Percentiles rank a stretch among this genome's conserved stretches.
These are phyloP conservation scores for Hyposmocoma kahamanoa DNA, from an alignment of 1,140 invertebrate species.

Conservation along the genomic window DNA sequence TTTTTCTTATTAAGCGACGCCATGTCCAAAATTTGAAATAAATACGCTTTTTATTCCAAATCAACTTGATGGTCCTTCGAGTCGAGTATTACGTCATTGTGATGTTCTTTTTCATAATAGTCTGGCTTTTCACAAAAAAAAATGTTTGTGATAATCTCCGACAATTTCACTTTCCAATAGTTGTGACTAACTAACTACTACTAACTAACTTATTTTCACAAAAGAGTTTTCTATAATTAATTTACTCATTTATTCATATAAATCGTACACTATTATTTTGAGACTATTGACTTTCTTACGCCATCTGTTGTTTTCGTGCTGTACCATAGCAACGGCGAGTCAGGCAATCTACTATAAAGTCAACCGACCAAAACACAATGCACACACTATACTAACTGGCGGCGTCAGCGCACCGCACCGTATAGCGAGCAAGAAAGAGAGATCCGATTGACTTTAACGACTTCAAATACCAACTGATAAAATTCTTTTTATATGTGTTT, in stretches of 20 bases:
- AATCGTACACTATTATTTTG: too few relatives aligned
- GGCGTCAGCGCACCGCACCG: conserved; percentile 9
- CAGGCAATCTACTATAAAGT: background rate
- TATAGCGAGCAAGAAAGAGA: background rate
- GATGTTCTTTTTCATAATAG: too few relatives aligned
- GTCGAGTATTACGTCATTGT: too few relatives aligned
- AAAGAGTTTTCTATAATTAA: too few relatives aligned
- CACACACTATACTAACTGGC: conserved; percentile 17
- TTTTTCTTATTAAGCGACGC: background rate
- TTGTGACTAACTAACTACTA: too few relatives aligned
- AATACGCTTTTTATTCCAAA: too few relatives aligned
- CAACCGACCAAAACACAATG: background rate
- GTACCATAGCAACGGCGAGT: background rate
- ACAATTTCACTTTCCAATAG: too few relatives aligned
- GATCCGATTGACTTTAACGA: background rate
- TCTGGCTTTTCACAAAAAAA: too few relatives aligned
- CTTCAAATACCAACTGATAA: background rate
- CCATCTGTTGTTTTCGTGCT: conserved; percentile 20
- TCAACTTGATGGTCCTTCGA: too few relatives aligned
- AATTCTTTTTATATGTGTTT: background rate
- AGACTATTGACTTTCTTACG: conserved; percentile 18
- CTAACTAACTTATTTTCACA: too few relatives aligned
- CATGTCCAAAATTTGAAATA: background rate
- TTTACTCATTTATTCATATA: too few relatives aligned
- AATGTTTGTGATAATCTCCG: too few relatives aligned